Conservation (phyloP, 2,113 vertebrate species). For the Anarrhichthys ocellatus region DNA sequence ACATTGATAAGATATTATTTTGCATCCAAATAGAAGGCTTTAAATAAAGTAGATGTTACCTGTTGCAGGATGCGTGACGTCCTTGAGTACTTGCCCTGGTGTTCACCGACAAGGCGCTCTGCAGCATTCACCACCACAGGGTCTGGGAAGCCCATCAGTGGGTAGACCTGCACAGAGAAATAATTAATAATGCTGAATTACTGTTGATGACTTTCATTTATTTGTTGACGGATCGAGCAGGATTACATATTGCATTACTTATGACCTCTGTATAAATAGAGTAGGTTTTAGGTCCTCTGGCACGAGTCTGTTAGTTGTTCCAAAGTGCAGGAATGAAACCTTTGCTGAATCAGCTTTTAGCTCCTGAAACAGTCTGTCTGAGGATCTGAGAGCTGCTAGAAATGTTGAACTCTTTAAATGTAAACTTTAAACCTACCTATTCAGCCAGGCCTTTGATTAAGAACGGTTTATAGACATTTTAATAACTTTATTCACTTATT, state of each 20-base stretch:
- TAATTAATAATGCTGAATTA: background rate
- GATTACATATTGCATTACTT: no score
- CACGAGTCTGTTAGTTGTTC: no score
- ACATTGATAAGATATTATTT: background rate
- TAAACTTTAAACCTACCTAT: no score
- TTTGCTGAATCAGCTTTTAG: no score
- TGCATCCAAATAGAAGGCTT: background rate
- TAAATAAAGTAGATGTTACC: slow-evolving; percentile 66
- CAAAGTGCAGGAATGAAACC: no score
- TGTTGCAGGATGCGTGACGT: slow-evolving; percentile 83
- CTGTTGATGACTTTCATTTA: background rate
- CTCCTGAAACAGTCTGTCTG: no score
- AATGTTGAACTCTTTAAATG: no score
- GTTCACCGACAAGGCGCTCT: slow-evolving; percentile 81
- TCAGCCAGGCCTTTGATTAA: no score
- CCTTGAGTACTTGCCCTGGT: slow-evolving; percentile 77
- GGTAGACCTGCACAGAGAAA: slow-evolving; percentile 77
- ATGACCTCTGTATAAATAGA: background rate
- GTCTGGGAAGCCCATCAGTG: slow-evolving; percentile 82
- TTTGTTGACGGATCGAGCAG: background rate
- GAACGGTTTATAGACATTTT: no score
- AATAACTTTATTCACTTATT: no score
- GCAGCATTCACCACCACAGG: slow-evolving; percentile 72
- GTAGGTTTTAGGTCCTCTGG: no score
- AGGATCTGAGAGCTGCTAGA: no score